A percentile compares a stretch with the other conserved stretches of the same genome.
Conservation (phyloP, 2,888 invertebrate genomes). For the Ormyrus rosae region DNA sequence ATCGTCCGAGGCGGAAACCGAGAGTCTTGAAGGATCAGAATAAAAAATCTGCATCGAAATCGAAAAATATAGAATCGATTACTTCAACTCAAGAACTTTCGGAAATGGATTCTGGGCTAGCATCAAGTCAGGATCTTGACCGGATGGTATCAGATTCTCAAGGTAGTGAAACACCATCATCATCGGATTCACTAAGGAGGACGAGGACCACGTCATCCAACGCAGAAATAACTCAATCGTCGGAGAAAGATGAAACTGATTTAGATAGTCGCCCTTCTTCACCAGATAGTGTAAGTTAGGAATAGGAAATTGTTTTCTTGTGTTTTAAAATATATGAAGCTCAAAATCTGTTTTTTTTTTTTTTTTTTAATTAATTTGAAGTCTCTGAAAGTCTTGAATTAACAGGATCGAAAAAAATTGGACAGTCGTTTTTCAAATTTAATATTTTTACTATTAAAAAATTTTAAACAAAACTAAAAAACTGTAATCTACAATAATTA, state of each 20-base stretch:
- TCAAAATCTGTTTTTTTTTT: too few relatives aligned
- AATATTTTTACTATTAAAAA: not conserved
- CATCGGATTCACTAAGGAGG: not conserved
- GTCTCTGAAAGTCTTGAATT: too few relatives aligned
- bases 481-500: too few relatives aligned
- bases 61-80: not conserved
- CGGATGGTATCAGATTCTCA: constrained; percentile 32
- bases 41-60: constrained; percentile 20
- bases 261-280: constrained; percentile 12
- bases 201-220: not conserved
- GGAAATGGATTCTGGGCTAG: constrained; percentile 69
- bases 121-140: constrained; percentile 44
- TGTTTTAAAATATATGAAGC: too few relatives aligned
- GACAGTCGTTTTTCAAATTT: not conserved
- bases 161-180: not conserved
- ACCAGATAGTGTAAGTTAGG: constrained; percentile 25
- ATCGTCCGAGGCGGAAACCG: constrained; percentile 41
- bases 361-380: too few relatives aligned
- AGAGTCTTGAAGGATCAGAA: constrained; percentile 28
- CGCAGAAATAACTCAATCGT: not conserved
- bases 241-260: constrained; percentile 33
- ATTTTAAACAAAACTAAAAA: too few relatives aligned
- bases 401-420: too few relatives aligned
- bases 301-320: too few relatives aligned
- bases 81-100: constrained; percentile 49